Base-by-base conservation (phyloP, 2,113 vertebrate genomes). In the Danionella cerebrum region DNA sequence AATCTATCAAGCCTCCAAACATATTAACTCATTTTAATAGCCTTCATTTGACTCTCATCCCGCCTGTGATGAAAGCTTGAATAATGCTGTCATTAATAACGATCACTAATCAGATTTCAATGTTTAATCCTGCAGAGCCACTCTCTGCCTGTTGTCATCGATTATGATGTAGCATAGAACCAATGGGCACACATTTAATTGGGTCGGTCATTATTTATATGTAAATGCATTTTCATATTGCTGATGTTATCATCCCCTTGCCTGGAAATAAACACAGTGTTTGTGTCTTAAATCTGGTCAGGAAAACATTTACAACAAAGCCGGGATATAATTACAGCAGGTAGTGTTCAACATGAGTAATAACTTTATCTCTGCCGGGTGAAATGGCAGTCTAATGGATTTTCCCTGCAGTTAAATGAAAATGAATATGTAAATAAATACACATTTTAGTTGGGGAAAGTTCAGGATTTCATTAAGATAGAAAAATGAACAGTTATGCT, bases 381-480 rank as follows among this genome's bases (percentile, higher is more conserved):
- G 24, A 52, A 75, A 75, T 75, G 35, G 67, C 33, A 42, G 25
- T 33, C 54, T 75, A 71, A 71, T 75, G 64, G 63, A 63, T 71
- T 71, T 67, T 39, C 47, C 39, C 31, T 24, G 63, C 27, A 33
- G 62, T 31, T 66, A 59, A 74, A 63, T 50, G 55, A 67, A 75
- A 75, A 63, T 42, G 51, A 51, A 64, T 64, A 71, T 71, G 73
- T 67, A 75, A 75, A 75, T 71, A 75, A 71, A 69, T 62, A 39
- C 33, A 53, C 59, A 64, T 69, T 62, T 65, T 59, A 44, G 36
- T 27, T n/a, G 47, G 33, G 31, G 69, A 44, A 70, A 70, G 47
- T 54, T 65, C 66, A 54, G 53, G 62, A 53, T 70, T 65, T 74
- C 57, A 70, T 60, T 59, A 66, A 60, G 22, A 39, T 66, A 54